Conservation (phyloP, 2,888 invertebrate species). For the Mantis religiosa region DNA sequence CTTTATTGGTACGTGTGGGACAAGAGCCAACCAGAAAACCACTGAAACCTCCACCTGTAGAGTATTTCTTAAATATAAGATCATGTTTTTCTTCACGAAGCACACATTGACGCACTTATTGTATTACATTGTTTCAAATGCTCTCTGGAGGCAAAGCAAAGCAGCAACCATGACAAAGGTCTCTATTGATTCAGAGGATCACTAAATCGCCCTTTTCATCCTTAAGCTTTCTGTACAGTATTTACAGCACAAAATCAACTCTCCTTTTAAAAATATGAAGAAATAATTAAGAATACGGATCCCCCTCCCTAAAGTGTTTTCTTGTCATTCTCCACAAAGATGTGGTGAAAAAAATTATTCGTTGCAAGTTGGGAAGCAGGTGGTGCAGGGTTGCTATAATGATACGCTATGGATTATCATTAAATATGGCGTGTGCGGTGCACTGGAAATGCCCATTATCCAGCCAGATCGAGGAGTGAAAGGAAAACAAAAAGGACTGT, state of each 20-base stretch:
- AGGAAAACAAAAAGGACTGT: not conserved
- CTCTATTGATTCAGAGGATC: not conserved
- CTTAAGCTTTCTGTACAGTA: not conserved
- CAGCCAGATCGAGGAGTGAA: not conserved
- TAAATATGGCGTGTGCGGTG: not conserved
- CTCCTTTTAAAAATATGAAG: not conserved
- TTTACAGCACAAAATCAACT: not conserved
- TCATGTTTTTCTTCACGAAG: not conserved
- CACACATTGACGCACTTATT: not conserved
- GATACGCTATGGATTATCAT: not conserved
- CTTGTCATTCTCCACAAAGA: not conserved
- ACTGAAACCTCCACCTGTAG: not conserved
- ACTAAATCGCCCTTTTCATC: not conserved
- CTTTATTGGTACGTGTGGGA: not conserved
- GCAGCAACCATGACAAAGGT: not conserved
- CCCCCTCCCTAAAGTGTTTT: not conserved
- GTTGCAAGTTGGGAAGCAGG: not conserved
- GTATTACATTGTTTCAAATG: not conserved
- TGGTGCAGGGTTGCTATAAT: not conserved
- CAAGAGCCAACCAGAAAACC: not conserved
- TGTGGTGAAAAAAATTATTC: not conserved
- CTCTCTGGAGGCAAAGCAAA: not conserved
- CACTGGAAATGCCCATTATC: not conserved
- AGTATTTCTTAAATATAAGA: not conserved
- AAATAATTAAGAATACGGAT: slow-evolving; percentile 21